Evolutionary conservation across 2,888 invertebrate genomes (phyloP), one percentile per base, ranked within the genome.

Genomic region (Tachina fera): DNA sequence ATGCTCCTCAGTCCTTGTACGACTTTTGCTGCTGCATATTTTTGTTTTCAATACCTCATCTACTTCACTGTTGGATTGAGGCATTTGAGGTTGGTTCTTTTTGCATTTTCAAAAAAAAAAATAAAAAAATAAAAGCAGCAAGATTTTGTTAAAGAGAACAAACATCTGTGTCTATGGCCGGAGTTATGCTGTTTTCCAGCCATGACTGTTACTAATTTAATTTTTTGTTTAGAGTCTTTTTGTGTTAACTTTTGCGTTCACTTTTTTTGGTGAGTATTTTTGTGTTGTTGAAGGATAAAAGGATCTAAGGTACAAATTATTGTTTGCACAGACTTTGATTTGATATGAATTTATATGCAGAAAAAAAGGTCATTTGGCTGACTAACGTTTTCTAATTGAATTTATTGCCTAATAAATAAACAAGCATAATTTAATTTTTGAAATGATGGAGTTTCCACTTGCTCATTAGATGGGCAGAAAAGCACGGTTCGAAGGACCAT

Each of bases 131-230:
- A 60, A 1, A 16, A 9, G n/a, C 8, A 45, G 39, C 41, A 16
- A 6, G 10, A 61, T 16, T 16, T 1, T 47, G 41, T 43, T 19
- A 41, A 31, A 63, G 16, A 39, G 16, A n/a, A 51, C n/a, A n/a
- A 39, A 6, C 16, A 47, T 56, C 16, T 60, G 22, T 60, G 22
- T 60, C 13, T 49, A 5, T 9, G 51, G 53, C 70, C 70, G 53
- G 58, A 71, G 16, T 70, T 60, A 43, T 76, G 70, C 51, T 76
- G 22, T 39, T 80, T 80, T 45, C n/a, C 76, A 82, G 77, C 45
- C 72, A 83, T 76, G 83, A 83, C 67, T 86, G 72, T 80, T 68
- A 80, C 86, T 80, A 83, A 86, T 86, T 83, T 80, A 83, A 83
- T 83, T 83, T 72, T 61, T 65, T 82, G 51, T 75, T 83, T 60